A percentile compares a stretch with the other conserved stretches of the same genome.
Conservation (phyloP, 2,113 vertebrate genomes). For the Bujurquina vittata region DNA sequence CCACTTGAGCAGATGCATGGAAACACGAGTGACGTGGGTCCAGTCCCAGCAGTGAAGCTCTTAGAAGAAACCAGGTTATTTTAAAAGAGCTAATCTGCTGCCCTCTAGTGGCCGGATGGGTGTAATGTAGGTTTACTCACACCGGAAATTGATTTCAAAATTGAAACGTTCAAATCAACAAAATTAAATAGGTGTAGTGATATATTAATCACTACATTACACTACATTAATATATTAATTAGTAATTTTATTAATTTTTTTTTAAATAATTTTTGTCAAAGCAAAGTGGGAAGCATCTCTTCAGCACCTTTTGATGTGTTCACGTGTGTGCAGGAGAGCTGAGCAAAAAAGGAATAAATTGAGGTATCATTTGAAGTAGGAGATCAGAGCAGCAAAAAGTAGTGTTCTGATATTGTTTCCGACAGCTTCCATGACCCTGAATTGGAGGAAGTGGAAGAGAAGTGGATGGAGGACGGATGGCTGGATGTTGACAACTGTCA, state of each 20-base stretch:
- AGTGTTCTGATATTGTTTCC: background rate
- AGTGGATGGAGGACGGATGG: too few species aligned
- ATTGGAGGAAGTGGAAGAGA: too few species aligned
- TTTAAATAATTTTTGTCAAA: too few species aligned
- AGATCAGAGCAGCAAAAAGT: background rate
- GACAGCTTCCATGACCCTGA: background rate
- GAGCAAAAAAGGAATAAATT: background rate
- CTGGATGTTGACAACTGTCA: too few species aligned
- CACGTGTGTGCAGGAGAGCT: background rate
- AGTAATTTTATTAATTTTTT: too few species aligned
- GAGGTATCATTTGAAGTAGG: background rate
- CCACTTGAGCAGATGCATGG: rapidly evolving
- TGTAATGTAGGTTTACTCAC: background rate
- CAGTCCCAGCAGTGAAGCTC: background rate
- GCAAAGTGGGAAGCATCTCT: too few species aligned
- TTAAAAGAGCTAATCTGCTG: conserved; percentile 31
- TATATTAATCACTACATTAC: background rate
- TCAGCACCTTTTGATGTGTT: background rate
- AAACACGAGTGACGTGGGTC: background rate
- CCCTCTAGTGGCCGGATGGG: conserved; percentile 42
- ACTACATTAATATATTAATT: too few species aligned
- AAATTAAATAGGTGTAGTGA: background rate
- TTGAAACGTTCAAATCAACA: background rate
- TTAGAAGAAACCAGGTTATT: background rate
- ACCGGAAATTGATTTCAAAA: background rate